Percentiles rank a stretch among this genome's conserved stretches.
These are phyloP conservation scores for Papilio aristodemus DNA, from an alignment of 1,140 invertebrate genomes.

Conservation along the genomic window DNA sequence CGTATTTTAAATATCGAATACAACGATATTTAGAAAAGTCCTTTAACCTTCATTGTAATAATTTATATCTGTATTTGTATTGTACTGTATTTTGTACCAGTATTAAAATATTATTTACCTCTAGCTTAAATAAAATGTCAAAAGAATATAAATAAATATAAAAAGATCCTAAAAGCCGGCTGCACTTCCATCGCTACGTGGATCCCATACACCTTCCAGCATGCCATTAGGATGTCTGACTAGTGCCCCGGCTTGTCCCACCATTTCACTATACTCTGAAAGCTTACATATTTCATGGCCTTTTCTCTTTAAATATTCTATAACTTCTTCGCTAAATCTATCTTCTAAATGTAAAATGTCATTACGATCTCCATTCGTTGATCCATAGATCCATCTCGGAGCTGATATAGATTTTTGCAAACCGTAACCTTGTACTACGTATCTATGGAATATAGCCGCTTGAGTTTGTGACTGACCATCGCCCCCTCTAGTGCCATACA, in stretches of 20 bases:
- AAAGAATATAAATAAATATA: not conserved
- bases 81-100: no score
- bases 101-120: not conserved
- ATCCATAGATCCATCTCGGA: constrained; percentile 68
- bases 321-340: constrained; percentile 54
- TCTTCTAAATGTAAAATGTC: constrained; percentile 55
- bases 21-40: no score
- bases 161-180: constrained; percentile 54
- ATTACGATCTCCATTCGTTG: constrained; percentile 41
- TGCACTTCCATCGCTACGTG: constrained; percentile 62
- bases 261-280: constrained; percentile 46
- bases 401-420: constrained; percentile 57
- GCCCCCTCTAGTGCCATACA: constrained; percentile 69
- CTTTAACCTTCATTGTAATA: no score
- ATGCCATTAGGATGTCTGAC: constrained; percentile 62
- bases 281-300: constrained; percentile 58
- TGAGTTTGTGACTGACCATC: constrained; percentile 73
- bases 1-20: no score
- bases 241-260: constrained; percentile 63
- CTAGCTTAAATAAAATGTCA: not conserved
- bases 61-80: no score
- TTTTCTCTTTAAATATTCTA: constrained; percentile 55
- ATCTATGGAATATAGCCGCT: constrained; percentile 69
- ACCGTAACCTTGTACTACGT: constrained; percentile 59
- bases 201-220: constrained; percentile 68